Conservation (phyloP, 2,113 vertebrate species). For the Psammodynastes pulverulentus region DNA sequence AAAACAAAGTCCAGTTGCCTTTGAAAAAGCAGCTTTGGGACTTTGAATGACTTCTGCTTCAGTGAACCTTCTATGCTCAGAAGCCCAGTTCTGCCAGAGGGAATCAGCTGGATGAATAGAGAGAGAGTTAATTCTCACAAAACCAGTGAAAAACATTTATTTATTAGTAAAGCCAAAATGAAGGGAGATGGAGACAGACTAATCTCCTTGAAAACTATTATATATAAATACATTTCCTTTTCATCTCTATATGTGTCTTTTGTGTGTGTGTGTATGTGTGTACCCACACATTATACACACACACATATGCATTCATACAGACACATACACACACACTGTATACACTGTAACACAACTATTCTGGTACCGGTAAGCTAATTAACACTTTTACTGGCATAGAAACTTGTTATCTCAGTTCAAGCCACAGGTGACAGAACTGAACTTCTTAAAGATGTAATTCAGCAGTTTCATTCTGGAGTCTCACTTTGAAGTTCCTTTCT, state of each 20-base stretch:
- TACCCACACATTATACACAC: background rate
- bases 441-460: background rate
- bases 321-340: background rate
- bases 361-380: background rate
- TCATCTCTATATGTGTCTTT: background rate
- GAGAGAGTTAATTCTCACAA: background rate
- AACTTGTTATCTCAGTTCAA: background rate
- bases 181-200: background rate
- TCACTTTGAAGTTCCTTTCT: background rate
- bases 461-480: background rate
- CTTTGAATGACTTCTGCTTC: background rate
- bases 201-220: background rate
- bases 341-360: background rate
- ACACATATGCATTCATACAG: background rate
- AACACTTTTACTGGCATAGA: background rate
- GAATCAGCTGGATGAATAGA: background rate
- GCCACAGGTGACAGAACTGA: background rate
- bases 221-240: background rate
- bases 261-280: background rate
- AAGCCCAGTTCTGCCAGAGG: background rate
- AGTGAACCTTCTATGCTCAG: background rate
- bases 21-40: background rate
- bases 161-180: background rate
- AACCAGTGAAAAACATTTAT: background rate
- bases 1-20: background rate